Evolutionary conservation across 2,113 vertebrate species (phyloP).

Genomic region (Pygoscelis antarcticus): DNA sequence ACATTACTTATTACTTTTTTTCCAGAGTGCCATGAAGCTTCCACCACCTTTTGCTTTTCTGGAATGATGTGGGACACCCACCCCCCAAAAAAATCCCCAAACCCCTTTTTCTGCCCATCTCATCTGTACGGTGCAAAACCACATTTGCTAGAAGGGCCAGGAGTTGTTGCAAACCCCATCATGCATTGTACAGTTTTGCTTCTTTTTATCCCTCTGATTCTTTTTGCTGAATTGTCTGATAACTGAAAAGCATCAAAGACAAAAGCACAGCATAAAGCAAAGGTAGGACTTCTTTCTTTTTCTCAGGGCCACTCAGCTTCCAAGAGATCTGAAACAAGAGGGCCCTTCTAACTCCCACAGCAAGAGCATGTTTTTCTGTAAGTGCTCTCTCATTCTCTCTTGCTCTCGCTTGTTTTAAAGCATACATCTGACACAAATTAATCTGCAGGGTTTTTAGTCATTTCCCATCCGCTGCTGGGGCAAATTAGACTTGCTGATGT

Average conservation of each 20-base stretch:
- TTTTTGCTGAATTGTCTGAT: not conserved
- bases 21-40: not conserved
- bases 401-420: conserved; percentile 33
- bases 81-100: rapidly evolving
- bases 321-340: not conserved
- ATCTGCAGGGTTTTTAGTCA: conserved; percentile 60
- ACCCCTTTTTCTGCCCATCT: not conserved
- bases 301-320: not conserved
- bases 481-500: conserved; percentile 74
- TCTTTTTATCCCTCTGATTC: not conserved
- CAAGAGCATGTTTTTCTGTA: conserved; percentile 1
- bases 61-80: not conserved
- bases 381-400: not conserved
- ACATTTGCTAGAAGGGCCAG: not conserved
- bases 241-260: not conserved
- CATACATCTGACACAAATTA: conserved; percentile 67
- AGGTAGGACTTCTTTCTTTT: not conserved
- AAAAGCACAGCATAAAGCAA: not conserved
- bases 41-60: not conserved
- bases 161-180: not conserved
- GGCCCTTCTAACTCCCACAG: not conserved
- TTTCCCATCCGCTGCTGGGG: conserved; percentile 65
- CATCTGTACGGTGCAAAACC: not conserved
- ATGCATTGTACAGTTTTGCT: not conserved
- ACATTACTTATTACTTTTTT: not conserved